Percentiles rank a stretch among this genome's conserved stretches.
These are phyloP conservation scores for Heliconius congener DNA, from an alignment of 1,140 invertebrate species.

Conservation along the genomic window DNA sequence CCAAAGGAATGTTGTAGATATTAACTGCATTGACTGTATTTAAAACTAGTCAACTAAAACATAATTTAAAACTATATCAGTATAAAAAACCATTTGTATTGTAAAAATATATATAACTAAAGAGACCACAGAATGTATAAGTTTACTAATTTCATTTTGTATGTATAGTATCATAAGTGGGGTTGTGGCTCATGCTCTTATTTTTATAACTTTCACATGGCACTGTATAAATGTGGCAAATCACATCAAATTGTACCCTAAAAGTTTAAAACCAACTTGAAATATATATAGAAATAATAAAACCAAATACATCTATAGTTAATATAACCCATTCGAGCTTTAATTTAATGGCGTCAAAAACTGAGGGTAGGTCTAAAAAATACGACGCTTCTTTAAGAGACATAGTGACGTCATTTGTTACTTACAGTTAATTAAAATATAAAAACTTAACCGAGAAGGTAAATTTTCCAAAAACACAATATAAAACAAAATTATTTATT, in stretches of 20 bases:
- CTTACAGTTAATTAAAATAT: constrained; percentile 3
- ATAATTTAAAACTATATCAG: not conserved
- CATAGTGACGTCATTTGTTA: constrained; percentile 1
- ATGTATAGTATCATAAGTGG: not conserved
- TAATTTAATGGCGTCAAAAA: not conserved
- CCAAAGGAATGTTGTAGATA: not conserved
- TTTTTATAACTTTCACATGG: constrained; percentile 19
- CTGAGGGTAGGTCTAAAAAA: not conserved
- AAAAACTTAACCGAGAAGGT: not conserved
- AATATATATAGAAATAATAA: constrained; percentile 1
- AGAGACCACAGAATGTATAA: not conserved
- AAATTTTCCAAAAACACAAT: constrained; percentile 9
- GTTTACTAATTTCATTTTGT: not conserved
- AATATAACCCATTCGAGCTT: not conserved
- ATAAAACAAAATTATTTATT: not conserved
- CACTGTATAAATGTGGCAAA: constrained; percentile 1
- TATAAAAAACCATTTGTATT: not conserved
- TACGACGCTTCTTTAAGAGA: not conserved
- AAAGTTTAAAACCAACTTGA: not conserved
- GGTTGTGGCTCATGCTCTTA: not conserved
- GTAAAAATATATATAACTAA: not conserved
- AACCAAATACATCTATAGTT: constrained; percentile 1
- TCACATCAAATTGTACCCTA: not conserved
- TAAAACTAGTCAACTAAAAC: constrained; percentile 11
- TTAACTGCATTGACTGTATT: not conserved